These are phyloP conservation scores for Nesogale talazaci DNA, from an alignment of 2,113 vertebrate genomes.

Conservation along the genomic window DNA sequence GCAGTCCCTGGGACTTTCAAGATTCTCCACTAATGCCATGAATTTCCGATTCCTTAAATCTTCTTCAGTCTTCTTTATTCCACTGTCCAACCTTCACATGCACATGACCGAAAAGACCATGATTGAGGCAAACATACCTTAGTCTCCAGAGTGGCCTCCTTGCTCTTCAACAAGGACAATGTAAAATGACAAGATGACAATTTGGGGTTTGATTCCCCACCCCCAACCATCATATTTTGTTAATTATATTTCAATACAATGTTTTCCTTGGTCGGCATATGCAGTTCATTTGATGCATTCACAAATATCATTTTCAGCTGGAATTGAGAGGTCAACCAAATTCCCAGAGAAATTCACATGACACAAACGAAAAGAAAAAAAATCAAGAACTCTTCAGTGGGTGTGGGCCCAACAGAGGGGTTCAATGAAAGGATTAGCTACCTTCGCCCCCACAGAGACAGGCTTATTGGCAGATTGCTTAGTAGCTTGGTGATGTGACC, in stretches of 20 bases:
- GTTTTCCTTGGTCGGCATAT: not conserved
- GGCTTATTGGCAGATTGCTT: not conserved
- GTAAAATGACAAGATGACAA: not conserved
- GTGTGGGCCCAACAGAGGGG: slow-evolving; percentile 1
- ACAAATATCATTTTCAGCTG: not conserved
- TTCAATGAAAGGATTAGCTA: slow-evolving; percentile 45
- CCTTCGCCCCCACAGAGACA: not conserved
- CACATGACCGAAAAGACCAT: too few relatives aligned
- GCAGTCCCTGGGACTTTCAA: too few relatives aligned
- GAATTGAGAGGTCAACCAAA: slow-evolving; percentile 12
- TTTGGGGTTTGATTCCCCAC: too few relatives aligned
- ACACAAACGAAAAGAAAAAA: not conserved
- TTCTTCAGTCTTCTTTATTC: not conserved
- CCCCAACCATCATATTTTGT: not conserved
- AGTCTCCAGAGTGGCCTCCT: too few relatives aligned
- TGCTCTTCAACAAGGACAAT: not conserved
- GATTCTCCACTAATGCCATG: too few relatives aligned
- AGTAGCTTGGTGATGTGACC: not conserved
- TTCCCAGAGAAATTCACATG: not conserved
- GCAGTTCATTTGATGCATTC: not conserved
- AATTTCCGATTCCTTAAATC: too few relatives aligned
- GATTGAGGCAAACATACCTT: too few relatives aligned
- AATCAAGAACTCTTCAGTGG: not conserved
- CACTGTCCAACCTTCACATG: too few relatives aligned
- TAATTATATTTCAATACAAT: not conserved